These are phyloP conservation scores for Dendrolimus punctatus DNA, from an alignment of 1,140 invertebrate species.

Conservation along the genomic window DNA sequence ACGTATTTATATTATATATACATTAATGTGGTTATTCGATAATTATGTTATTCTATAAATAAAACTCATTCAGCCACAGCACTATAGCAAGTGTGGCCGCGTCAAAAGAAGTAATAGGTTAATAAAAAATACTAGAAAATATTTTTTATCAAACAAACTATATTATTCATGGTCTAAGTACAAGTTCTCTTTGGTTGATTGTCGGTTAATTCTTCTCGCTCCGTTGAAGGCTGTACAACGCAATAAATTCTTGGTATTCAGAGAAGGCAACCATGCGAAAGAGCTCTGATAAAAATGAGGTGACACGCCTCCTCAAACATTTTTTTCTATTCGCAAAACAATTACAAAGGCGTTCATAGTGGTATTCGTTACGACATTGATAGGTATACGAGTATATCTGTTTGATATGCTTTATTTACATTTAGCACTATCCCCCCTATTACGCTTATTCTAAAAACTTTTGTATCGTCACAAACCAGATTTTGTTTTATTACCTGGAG, in stretches of 20 bases:
- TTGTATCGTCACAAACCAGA: too few species aligned
- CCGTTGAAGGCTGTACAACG: conserved; percentile 46
- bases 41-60: too few species aligned
- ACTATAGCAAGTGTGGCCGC: too few species aligned
- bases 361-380: conserved; percentile 9
- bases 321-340: conserved; percentile 45
- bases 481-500: too few species aligned
- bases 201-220: conserved; percentile 37
- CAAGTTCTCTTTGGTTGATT: conserved; percentile 10
- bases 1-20: too few species aligned
- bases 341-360: conserved; percentile 15
- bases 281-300: conserved; percentile 56
- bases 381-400: background rate
- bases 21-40: too few species aligned
- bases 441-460: too few species aligned
- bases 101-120: too few species aligned
- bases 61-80: too few species aligned
- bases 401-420: too few species aligned
- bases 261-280: conserved; percentile 45
- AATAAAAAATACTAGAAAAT: too few species aligned
- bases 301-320: conserved; percentile 38
- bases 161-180: background rate
- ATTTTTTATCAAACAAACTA: background rate
- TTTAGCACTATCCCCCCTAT: too few species aligned
- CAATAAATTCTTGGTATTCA: conserved; percentile 64